phyloP scores from a whole-genome alignment of 2,797 vertebrate species.

The Tapirus indicus region DNA sequence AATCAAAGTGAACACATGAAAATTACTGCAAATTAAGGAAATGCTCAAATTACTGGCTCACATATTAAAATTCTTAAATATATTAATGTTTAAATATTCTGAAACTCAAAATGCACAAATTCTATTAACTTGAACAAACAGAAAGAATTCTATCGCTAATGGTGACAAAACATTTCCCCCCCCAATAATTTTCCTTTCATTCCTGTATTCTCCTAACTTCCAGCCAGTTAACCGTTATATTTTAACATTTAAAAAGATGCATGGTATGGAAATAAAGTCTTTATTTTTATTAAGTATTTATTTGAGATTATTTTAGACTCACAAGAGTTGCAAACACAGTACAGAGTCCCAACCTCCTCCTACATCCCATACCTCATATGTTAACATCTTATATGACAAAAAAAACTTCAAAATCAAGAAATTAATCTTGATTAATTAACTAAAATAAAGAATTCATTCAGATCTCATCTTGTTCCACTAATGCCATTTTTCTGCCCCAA shows the following conservation, averaged over 20 bases:
- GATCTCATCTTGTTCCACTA: not conserved
- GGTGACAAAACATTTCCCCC: not conserved
- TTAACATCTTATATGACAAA: not conserved
- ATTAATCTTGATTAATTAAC: conserved; percentile 1
- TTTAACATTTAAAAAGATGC: conserved; percentile 32
- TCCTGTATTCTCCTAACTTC: not conserved
- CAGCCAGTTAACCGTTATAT: conserved; percentile 29
- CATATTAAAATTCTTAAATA: conserved; percentile 34
- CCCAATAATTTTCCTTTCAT: conserved; percentile 44
- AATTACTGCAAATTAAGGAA: conserved; percentile 49
- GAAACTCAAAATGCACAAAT: conserved; percentile 19
- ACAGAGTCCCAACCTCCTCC: not conserved
- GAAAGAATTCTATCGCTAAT: conserved; percentile 22
- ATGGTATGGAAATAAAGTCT: not conserved
- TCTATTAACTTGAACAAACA: not conserved
- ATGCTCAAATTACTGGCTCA: conserved; percentile 38
- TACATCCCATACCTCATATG: not conserved
- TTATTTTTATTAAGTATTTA: conserved; percentile 38
- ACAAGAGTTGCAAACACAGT: conserved; percentile 3
- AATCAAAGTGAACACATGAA: not conserved
- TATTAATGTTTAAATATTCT: conserved; percentile 45
- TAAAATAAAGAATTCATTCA: conserved; percentile 6
- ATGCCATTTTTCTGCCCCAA: not conserved
- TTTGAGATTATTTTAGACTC: conserved; percentile 45
- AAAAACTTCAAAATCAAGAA: conserved; percentile 55